phyloP scores from a whole-genome alignment of 1,140 invertebrate genomes.

The Ceratina calcarata region DNA sequence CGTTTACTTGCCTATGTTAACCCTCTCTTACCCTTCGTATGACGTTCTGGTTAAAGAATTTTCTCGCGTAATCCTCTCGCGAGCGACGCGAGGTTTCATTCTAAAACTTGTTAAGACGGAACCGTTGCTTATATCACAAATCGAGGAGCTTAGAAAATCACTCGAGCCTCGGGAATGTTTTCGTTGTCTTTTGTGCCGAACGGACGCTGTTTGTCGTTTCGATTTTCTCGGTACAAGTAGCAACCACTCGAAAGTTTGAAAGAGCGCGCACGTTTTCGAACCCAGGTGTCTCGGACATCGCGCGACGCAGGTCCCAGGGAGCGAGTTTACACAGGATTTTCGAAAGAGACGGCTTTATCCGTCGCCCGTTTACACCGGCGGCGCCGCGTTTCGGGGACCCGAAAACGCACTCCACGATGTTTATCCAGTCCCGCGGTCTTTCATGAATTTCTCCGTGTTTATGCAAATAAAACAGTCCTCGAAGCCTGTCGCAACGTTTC shows the following conservation, averaged over 20 bases:
- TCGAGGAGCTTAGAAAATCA: too few species aligned
- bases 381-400: conserved; percentile 35
- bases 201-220: not conserved
- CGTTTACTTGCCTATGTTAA: not conserved
- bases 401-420: conserved; percentile 54
- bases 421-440: conserved; percentile 54
- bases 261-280: not conserved
- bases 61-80: not conserved
- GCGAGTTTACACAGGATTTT: conserved; percentile 61
- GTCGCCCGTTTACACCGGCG: conserved; percentile 30
- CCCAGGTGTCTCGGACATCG: conserved; percentile 36
- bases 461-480: conserved; percentile 52
- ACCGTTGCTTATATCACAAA: too few species aligned
- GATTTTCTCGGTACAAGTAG: not conserved
- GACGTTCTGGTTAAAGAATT: not conserved
- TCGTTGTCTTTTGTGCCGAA: too few species aligned
- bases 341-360: conserved; percentile 49
- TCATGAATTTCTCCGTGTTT: conserved; percentile 55
- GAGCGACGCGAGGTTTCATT: too few species aligned
- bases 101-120: too few species aligned
- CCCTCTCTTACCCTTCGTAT: too few species aligned
- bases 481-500: not conserved
- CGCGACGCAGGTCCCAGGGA: conserved; percentile 21
- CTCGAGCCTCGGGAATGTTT: too few species aligned
- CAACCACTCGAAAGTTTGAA: not conserved